Base-by-base conservation (phyloP, 2,888 invertebrate genomes). In the Lydus trimaculatus region DNA sequence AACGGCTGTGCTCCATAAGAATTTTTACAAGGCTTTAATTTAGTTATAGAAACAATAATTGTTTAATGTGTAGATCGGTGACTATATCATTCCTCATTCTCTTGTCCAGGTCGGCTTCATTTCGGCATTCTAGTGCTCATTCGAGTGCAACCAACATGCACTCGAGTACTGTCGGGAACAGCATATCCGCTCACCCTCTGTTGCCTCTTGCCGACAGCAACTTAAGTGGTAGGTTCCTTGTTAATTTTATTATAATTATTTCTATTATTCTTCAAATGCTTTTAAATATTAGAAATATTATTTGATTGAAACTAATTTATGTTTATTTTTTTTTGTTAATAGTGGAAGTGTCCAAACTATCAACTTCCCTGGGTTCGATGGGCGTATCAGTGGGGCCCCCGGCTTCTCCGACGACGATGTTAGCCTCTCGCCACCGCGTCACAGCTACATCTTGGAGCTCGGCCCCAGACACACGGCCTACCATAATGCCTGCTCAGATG, bases 151-250 rank as follows among this genome's bases (percentile, higher is more conserved):
- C 87, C 87, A 90, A 90, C 88, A 89, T 88, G 87, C 88, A 89
- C 87, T 88, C 89, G 86, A 89, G 87, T 85, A 87, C 90, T 88
- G 91, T 92, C 89, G 92, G 92, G 90, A 91, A 92, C 90, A 94
- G 94, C 91, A 91, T 95, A 90, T 95, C 95, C 88, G 95, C 95
- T 88, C 95, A 95, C 89, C 95, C 95, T 88, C 91, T 95, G 90
- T 93, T 95, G 91, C 95, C 95, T 88, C 92, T 95, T 89, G 94
- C 84, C 79, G 85, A 85, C 83, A 84, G 87, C 87, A 87, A 86
- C 84, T 86, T 88, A 84, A 87, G 87, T 82, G 87, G 88, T 88
- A 87, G 83, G 87, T 87, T 81, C 23, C 63, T 28, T 25, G 33
- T 58, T 63, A 56, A 25, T 69, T 64, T 64, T 61, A 70, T 63